A percentile compares a stretch with the other conserved stretches of the same genome.
These are phyloP conservation scores for Fundulus diaphanus DNA, from an alignment of 2,797 vertebrate genomes.

Conservation along the genomic window DNA sequence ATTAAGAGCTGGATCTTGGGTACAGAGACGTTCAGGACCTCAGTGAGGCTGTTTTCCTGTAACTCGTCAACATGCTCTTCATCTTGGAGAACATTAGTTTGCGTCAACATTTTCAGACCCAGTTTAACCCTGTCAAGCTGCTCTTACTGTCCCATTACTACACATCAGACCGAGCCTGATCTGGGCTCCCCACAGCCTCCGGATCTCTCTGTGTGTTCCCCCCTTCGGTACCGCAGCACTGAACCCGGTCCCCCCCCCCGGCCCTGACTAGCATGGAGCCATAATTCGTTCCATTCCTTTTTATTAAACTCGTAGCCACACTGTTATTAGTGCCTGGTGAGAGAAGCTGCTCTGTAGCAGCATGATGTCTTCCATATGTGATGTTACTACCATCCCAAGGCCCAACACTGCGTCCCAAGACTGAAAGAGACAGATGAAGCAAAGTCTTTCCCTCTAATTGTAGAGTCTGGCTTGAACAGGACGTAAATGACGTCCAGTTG, in stretches of 20 bases:
- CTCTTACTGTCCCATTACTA: slow-evolving; percentile 34
- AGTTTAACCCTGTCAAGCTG: slow-evolving; percentile 33
- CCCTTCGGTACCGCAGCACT: slow-evolving; percentile 27
- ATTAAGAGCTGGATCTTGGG: neutral
- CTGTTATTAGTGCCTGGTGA: slow-evolving; percentile 79
- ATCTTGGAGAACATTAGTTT: slow-evolving; percentile 22
- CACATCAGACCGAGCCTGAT: slow-evolving; percentile 23
- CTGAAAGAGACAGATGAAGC: slow-evolving; percentile 54
- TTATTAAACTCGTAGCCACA: slow-evolving; percentile 78
- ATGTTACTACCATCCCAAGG: slow-evolving; percentile 60
- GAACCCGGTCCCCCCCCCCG: slow-evolving; percentile 43
- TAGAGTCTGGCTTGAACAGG: slow-evolving; percentile 50
- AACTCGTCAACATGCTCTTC: slow-evolving; percentile 3
- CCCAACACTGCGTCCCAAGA: slow-evolving; percentile 22
- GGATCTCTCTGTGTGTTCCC: slow-evolving; percentile 60
- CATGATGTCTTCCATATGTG: slow-evolving; percentile 82
- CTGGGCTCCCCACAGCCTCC: slow-evolving; percentile 17
- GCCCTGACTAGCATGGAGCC: slow-evolving; percentile 63
- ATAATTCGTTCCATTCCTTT: slow-evolving; percentile 82
- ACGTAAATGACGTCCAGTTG: slow-evolving; percentile 47
- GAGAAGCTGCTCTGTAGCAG: slow-evolving; percentile 66
- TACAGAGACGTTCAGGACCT: neutral
- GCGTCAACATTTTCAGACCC: neutral
- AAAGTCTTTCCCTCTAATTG: slow-evolving; percentile 60
- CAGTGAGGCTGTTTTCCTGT: slow-evolving; percentile 3